Conservation (phyloP, 1,140 invertebrate genomes). For the Nixonia krombeini region DNA sequence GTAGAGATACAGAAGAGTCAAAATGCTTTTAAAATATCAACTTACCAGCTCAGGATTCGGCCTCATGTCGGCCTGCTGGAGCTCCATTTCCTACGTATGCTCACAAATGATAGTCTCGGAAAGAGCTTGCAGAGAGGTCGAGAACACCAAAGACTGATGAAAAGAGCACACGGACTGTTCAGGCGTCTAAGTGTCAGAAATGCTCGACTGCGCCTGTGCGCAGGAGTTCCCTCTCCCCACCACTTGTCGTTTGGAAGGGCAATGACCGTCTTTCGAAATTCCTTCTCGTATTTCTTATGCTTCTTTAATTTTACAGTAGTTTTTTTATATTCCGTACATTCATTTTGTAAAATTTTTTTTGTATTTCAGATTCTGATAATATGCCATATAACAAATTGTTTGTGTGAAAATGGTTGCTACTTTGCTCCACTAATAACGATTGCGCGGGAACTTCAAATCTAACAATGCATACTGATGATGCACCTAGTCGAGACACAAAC, state of each 20-base stretch:
- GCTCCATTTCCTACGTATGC: conserved; percentile 56
- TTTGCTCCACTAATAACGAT: no score
- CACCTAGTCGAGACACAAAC: no score
- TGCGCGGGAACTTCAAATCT: neutral
- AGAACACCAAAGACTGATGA: conserved; percentile 18
- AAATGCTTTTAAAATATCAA: conserved; percentile 25
- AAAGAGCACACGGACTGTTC: neutral
- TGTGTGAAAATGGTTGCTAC: neutral
- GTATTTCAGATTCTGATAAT: no score
- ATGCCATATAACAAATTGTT: no score
- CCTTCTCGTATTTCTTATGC: neutral
- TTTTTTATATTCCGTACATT: neutral
- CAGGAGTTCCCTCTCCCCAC: neutral
- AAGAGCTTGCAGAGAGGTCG: conserved; percentile 18
- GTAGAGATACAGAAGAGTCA: neutral
- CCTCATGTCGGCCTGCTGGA: conserved; percentile 51
- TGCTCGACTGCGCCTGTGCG: conserved; percentile 10
- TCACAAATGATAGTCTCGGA: conserved; percentile 50
- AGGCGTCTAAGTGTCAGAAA: conserved; percentile 18
- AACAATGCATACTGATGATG: no score
- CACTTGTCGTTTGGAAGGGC: neutral
- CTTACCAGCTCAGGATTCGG: conserved; percentile 58
- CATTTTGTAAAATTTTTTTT: neutral
- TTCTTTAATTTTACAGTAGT: neutral
- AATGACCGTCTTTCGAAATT: conserved; percentile 16